Evolutionary conservation across 2,888 invertebrate genomes (phyloP), one percentile per base, ranked within the genome.

Genomic region (Druceiella hillmani): DNA sequence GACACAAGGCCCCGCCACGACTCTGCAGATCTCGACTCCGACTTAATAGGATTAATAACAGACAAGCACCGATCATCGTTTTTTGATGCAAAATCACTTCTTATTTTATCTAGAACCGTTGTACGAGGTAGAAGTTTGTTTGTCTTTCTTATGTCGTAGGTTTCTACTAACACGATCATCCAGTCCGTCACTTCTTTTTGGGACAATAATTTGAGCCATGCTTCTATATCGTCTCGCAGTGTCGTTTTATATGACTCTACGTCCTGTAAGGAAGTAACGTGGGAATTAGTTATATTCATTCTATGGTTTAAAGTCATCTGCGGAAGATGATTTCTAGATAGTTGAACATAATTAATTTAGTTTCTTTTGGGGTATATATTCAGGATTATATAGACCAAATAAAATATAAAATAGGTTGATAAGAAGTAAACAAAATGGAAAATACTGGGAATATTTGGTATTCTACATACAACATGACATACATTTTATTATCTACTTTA

Each of bases 71-170:
- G 82, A 61, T 78, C 81, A 49, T 81, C 87, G 1, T 64, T 69
- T 64, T 94, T 95, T 13, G 83, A 78, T 36, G 89, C 90, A 75
- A 95, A 94, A 62, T 97, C 97, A 54, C 84, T 83, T 52, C 89
- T 87, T 45, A 97, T 88, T 74, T 93, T 94, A 64, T 97, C 95
- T 51, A 92, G 68, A 13, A 97, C 94, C 2, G 94, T 94, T 9
- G 92, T 91, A 49, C 95, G 76, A 2, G 91, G 89, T 36, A 97
- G 66, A 10, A 97, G 66, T 63, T 97, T 95, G 56, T 92, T 91
- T 34, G 90, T 83, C 64, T 91, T 88, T 55, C 89, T 83, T 52
- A 86, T 83, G 63, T 95, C 95, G 60, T 90, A 85, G 34, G 87
- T 89, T 64, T 93, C 93, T 28, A 97, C 91, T 46, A 92, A 74